Base-by-base conservation (phyloP, 2,888 invertebrate species). In the Odontocerum albicorne region DNA sequence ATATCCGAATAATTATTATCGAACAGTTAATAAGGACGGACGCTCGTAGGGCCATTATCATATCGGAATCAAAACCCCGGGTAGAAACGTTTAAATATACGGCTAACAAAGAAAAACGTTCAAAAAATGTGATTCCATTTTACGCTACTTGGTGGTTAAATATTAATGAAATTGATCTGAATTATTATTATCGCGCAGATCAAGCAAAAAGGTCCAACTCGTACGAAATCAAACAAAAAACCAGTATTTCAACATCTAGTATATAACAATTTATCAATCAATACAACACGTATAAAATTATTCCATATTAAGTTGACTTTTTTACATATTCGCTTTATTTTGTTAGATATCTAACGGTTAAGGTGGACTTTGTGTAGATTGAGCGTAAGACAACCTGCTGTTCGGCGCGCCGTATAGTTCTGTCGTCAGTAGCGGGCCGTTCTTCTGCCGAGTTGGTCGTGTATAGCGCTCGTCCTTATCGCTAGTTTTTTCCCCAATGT, bases 11-110 rank as follows among this genome's bases (percentile, higher is more conserved):
- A 51, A 51, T 51, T 36, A 36, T 51, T 51, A 51, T 51, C 20
- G 44, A 51, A 51, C 51, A 51, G 51, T 51, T 51, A 51, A 51
- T 51, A 51, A 51, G 51, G 36, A 15, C 47, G 47, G 22, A 36
- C 36, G 10, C 47, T 21, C 47, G 36, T 21, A 47, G 21, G 36
- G 6, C 27, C 27, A 27, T 27, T 27, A 27, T 27, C 27, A 27
- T 27, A 10, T 10, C 4, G 10, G 10, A 27, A 27, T 27, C 27
- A 4, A 27, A 7, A 10, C 27, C 27, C 27, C 6, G 27, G 4
- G 27, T 27, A 27, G 10, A 27, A 27, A 27, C 27, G 27, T 27
- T 7, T 27, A 7, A 7, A 27, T 27, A 7, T 27, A 27, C 27
- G 10, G 27, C 27, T 7, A 4, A 10, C 27, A 10, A 27, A 27